Evolutionary conservation across 2,113 vertebrate genomes (phyloP).

Genomic region (Balaeniceps rex): DNA sequence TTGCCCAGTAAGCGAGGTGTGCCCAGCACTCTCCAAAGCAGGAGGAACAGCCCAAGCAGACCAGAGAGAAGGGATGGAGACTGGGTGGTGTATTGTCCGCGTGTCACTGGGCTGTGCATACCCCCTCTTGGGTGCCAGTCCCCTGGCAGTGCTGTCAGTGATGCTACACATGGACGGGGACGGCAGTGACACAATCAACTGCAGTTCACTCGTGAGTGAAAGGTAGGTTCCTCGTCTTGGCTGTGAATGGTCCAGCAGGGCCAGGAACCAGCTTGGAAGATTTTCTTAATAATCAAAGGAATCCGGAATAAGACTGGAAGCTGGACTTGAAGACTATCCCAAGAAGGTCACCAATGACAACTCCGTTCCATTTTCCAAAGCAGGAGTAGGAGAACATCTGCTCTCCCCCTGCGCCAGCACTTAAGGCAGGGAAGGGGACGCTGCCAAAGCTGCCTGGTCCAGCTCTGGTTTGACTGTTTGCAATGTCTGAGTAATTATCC

Average conservation of each 20-base stretch:
- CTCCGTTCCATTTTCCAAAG: not conserved
- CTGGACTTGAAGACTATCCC: not conserved
- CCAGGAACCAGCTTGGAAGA: not conserved
- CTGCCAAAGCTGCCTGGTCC: not conserved
- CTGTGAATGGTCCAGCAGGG: not conserved
- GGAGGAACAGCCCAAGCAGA: not conserved
- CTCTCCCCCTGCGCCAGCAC: not conserved
- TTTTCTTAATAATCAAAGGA: not conserved
- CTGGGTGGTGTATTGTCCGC: rapidly evolving
- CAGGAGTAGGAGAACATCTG: not conserved
- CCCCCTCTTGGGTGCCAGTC: not conserved
- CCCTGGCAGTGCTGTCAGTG: not conserved
- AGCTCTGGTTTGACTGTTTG: not conserved
- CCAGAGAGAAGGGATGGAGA: not conserved
- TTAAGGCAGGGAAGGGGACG: not conserved
- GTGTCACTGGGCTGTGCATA: not conserved
- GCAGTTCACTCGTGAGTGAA: not conserved
- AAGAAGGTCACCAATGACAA: not conserved
- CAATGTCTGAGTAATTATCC: not conserved
- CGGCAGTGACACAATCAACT: not conserved
- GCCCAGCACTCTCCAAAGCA: not conserved
- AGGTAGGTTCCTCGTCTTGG: not conserved
- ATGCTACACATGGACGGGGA: not conserved
- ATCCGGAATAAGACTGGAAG: not conserved
- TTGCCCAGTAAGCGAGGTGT: not conserved